Conservation (phyloP, 2,113 vertebrate genomes). For the Cyprinodon tularosa region DNA sequence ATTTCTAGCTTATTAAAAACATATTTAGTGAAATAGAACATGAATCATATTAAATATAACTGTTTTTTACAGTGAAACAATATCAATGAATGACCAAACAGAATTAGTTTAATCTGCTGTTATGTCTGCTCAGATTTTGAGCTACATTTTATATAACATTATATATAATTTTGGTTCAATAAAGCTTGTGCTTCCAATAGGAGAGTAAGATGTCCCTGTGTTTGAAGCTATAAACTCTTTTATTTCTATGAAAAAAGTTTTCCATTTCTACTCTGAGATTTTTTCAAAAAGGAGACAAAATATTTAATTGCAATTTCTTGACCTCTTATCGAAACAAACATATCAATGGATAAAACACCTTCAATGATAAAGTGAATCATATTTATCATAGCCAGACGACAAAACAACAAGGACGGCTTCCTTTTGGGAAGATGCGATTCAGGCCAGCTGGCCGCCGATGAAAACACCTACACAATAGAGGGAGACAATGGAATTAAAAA, state of each 20-base stretch:
- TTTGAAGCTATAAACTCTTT: no score
- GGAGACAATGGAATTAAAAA: constrained; percentile 40
- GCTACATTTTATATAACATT: no score
- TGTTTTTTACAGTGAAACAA: neutral
- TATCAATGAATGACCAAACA: neutral
- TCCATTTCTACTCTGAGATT: no score
- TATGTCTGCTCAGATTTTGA: no score
- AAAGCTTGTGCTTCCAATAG: no score
- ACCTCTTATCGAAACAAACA: constrained; percentile 7
- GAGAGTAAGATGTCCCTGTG: no score
- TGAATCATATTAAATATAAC: no score
- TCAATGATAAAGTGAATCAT: constrained; percentile 5
- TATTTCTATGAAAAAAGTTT: no score
- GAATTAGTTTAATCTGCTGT: neutral
- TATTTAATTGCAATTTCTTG: neutral
- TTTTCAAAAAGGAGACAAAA: neutral
- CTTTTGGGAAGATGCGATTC: constrained; percentile 32
- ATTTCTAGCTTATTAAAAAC: no score
- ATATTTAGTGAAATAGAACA: neutral
- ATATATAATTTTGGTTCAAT: no score
- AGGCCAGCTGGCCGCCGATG: neutral
- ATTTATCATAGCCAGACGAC: constrained; percentile 32
- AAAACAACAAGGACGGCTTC: constrained; percentile 36
- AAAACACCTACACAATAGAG: constrained; percentile 59
- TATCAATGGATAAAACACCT: constrained; percentile 1